Conservation (phyloP, 2,113 vertebrate genomes). For the Bagarius yarrelli region DNA sequence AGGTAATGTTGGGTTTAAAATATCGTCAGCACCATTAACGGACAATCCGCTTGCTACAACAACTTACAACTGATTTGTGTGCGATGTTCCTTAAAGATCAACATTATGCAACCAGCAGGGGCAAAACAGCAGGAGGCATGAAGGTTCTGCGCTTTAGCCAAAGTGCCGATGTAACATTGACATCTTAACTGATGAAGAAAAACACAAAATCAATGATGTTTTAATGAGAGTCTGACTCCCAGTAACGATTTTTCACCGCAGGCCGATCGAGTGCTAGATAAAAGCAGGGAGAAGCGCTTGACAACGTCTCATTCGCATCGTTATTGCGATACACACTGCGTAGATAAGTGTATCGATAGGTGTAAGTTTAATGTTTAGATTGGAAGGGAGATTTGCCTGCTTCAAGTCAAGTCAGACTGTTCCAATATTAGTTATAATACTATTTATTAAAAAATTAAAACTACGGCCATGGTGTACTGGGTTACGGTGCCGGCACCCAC, state of each 20-base stretch:
- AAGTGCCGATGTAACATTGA: neutral
- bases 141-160: neutral
- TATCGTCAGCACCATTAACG: neutral
- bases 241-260: neutral
- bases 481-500: too few relatives aligned
- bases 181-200: constrained; percentile 24
- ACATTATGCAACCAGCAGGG: too few relatives aligned
- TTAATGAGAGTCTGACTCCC: neutral
- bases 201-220: constrained; percentile 7
- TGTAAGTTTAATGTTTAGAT: too few relatives aligned
- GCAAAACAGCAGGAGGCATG: neutral
- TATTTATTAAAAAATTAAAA: too few relatives aligned
- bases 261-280: neutral
- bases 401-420: too few relatives aligned
- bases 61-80: neutral
- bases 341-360: neutral
- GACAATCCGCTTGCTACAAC: neutral
- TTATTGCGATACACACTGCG: neutral
- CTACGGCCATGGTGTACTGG: too few relatives aligned
- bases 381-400: too few relatives aligned
- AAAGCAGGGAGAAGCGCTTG: neutral
- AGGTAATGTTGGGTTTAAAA: neutral
- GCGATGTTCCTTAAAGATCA: neutral
- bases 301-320: neutral
- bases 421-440: too few relatives aligned